These are phyloP conservation scores for Parelbella ahira DNA, from an alignment of 2,888 invertebrate genomes.

Conservation along the genomic window DNA sequence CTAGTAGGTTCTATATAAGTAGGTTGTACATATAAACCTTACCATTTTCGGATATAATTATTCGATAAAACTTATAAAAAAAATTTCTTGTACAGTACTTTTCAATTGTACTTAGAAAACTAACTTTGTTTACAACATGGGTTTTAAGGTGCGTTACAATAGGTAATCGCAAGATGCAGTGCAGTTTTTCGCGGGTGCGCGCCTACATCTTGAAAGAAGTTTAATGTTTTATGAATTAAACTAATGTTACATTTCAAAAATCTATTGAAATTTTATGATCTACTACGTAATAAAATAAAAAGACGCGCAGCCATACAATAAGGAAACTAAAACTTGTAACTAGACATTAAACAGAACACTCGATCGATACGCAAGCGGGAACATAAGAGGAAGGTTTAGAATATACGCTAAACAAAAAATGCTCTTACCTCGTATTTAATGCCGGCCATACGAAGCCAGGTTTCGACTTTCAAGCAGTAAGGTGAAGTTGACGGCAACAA, in stretches of 20 bases:
- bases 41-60: too few relatives aligned
- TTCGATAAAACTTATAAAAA: too few relatives aligned
- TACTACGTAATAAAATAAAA: too few relatives aligned
- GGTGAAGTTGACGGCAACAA: slow-evolving; percentile 94
- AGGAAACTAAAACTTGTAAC: too few relatives aligned
- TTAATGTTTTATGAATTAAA: slow-evolving; percentile 9
- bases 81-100: too few relatives aligned
- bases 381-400: slow-evolving; percentile 4
- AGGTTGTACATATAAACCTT: too few relatives aligned
- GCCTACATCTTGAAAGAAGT: background rate
- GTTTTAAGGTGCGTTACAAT: too few relatives aligned
- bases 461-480: slow-evolving; percentile 97
- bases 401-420: slow-evolving; percentile 3
- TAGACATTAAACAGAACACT: too few relatives aligned
- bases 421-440: slow-evolving; percentile 95
- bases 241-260: background rate
- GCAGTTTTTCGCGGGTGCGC: slow-evolving; percentile 17
- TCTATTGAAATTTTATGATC: background rate
- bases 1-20: too few relatives aligned
- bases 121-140: too few relatives aligned
- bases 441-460: slow-evolving; percentile 94
- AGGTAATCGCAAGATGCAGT: slow-evolving; percentile 5
- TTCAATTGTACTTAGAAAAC: too few relatives aligned
- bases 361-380: slow-evolving; percentile 38
- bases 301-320: too few relatives aligned